phyloP scores from a whole-genome alignment of 2,797 vertebrate genomes.

The Gila robusta region DNA sequence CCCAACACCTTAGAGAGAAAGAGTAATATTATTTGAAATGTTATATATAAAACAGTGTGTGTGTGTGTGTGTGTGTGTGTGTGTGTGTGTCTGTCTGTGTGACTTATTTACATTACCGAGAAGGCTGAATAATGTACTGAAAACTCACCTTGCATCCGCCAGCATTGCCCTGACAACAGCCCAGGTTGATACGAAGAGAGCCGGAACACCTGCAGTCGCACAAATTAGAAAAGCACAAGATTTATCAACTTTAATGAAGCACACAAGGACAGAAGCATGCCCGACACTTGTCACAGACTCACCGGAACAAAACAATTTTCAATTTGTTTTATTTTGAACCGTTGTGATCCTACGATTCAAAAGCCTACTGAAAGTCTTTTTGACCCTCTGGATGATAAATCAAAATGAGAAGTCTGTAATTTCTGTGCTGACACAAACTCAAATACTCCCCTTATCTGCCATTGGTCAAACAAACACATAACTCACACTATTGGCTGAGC shows the following conservation, averaged over 20 bases:
- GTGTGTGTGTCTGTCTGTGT: not conserved
- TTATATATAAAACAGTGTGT: not conserved
- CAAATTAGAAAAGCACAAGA: constrained; percentile 34
- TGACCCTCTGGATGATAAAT: not conserved
- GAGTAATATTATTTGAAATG: not conserved
- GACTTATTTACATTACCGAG: not conserved
- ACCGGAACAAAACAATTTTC: not conserved
- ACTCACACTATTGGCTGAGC: not conserved
- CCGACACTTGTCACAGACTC: not conserved
- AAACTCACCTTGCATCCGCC: constrained; percentile 84
- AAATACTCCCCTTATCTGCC: not conserved
- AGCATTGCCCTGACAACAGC: constrained; percentile 82
- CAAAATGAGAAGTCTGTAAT: not conserved
- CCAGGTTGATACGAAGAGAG: constrained; percentile 86
- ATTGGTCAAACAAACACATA: not conserved
- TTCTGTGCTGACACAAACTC: not conserved
- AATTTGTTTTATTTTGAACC: not conserved
- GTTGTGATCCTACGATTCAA: not conserved
- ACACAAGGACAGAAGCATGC: constrained; percentile 31
- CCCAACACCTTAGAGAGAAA: constrained; percentile 88
- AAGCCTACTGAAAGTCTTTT: not conserved
- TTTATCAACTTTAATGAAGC: constrained; percentile 22
- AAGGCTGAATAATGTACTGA: not conserved
- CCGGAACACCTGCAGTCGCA: constrained; percentile 85
- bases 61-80: not conserved